These are phyloP conservation scores for Acipenser ruthenus DNA, from an alignment of 2,797 vertebrate species.

Conservation along the genomic window DNA sequence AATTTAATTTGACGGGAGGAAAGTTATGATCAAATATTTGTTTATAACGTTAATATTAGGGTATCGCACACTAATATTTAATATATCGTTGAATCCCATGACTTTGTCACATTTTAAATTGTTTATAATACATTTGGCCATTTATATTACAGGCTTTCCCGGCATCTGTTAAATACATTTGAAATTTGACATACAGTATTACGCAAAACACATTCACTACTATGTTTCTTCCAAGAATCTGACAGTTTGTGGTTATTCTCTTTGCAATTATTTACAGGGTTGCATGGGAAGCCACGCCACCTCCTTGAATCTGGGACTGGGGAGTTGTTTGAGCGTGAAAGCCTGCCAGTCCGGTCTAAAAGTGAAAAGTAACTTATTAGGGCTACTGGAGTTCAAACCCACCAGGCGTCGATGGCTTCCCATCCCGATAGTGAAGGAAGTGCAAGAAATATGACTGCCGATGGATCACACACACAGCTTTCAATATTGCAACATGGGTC, in stretches of 20 bases:
- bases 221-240: slow-evolving; percentile 37
- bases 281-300: slow-evolving; percentile 36
- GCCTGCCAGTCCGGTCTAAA: slow-evolving; percentile 37
- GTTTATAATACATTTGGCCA: too few species aligned
- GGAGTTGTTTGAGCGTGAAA: slow-evolving; percentile 28
- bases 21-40: too few species aligned
- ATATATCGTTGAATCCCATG: too few species aligned
- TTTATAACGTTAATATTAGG: too few species aligned
- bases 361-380: slow-evolving; percentile 38
- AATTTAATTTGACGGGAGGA: too few species aligned
- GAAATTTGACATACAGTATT: slow-evolving; percentile 31
- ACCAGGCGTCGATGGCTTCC: slow-evolving; percentile 57
- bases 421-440: slow-evolving; percentile 46
- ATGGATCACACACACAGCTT: slow-evolving; percentile 65
- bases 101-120: too few species aligned
- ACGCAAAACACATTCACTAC: slow-evolving; percentile 29
- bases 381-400: slow-evolving; percentile 39
- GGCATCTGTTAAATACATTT: slow-evolving; percentile 31
- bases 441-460: slow-evolving; percentile 39
- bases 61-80: too few species aligned
- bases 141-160: not conserved
- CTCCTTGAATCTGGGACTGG: slow-evolving; percentile 33
- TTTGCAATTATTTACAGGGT: slow-evolving; percentile 38
- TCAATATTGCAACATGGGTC: slow-evolving; percentile 47
- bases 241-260: slow-evolving; percentile 34